Conservation (phyloP, 2,113 vertebrate species). For the Hippocampus zosterae region DNA sequence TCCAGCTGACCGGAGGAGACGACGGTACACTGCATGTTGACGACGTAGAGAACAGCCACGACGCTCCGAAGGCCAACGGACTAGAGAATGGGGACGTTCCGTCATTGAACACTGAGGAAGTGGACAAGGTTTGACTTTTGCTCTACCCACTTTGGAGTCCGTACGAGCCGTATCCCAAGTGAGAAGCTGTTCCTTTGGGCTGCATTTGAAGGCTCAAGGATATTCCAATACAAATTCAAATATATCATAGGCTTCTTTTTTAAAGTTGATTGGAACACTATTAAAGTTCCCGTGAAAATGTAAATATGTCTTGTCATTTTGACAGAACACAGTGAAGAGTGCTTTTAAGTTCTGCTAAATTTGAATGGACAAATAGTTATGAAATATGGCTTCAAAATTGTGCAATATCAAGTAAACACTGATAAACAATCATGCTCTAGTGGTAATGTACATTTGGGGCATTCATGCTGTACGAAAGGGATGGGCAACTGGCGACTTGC, state of each 20-base stretch:
- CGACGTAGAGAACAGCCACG: constrained; percentile 16
- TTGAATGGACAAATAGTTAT: too few relatives aligned
- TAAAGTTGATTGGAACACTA: not conserved
- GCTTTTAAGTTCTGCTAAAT: too few relatives aligned
- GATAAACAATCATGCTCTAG: too few relatives aligned
- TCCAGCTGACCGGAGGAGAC: constrained; percentile 39
- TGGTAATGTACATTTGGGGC: too few relatives aligned
- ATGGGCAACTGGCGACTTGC: too few relatives aligned
- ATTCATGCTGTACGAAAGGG: too few relatives aligned
- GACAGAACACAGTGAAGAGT: too few relatives aligned
- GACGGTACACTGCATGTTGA: constrained; percentile 48
- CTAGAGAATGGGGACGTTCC: constrained; percentile 47
- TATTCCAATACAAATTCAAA: not conserved
- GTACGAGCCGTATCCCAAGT: not conserved
- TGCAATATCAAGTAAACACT: too few relatives aligned
- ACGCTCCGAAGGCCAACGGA: constrained; percentile 21
- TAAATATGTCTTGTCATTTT: too few relatives aligned
- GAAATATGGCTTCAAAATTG: too few relatives aligned
- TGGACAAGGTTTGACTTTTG: constrained; percentile 45
- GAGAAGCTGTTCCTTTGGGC: not conserved
- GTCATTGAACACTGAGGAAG: constrained; percentile 24
- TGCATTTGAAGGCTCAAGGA: too few relatives aligned
- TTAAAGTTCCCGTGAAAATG: too few relatives aligned
- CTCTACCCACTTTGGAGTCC: not conserved
- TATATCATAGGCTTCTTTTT: not conserved